phyloP scores from a whole-genome alignment of 30 jellyfish, hydroid and myxozoan genomes.

The Hydra vulgaris region DNA sequence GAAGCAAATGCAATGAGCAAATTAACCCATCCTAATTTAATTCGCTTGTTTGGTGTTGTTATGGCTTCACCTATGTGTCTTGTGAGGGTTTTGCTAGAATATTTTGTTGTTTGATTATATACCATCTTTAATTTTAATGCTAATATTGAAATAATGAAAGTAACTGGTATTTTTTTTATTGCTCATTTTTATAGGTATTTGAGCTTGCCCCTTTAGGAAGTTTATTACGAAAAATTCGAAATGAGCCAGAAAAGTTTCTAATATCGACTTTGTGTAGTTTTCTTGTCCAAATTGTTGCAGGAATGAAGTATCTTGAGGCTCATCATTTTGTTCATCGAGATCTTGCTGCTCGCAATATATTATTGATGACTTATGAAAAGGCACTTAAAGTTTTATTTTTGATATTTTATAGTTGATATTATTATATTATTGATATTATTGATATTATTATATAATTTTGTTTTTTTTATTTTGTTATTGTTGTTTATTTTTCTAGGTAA shows the following conservation, averaged over 20 bases:
- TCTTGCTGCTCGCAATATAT: conserved; percentile 92
- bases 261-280: conserved; percentile 82
- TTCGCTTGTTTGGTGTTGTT: conserved; percentile 78
- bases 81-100: conserved; percentile 43
- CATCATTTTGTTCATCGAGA: conserved; percentile 82
- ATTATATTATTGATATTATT: background rate
- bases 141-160: too few relatives aligned
- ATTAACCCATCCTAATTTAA: conserved; percentile 73
- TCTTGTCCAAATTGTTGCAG: conserved; percentile 89
- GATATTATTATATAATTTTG: background rate
- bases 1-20: conserved; percentile 95
- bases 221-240: conserved; percentile 51
- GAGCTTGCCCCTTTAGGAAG: conserved; percentile 95
- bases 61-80: conserved; percentile 81
- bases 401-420: background rate
- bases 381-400: conserved; percentile 23
- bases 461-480: background rate
- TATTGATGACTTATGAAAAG: conserved; percentile 82
- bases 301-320: conserved; percentile 81
- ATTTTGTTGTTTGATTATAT: background rate
- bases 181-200: conserved; percentile 38
- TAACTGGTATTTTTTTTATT: too few relatives aligned
- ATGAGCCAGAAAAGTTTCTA: conserved; percentile 81
- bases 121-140: too few relatives aligned
- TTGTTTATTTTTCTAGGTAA: conserved; percentile 20